Evolutionary conservation across 2,888 invertebrate species (phyloP).

Genomic region (Choreutis nemorana): DNA sequence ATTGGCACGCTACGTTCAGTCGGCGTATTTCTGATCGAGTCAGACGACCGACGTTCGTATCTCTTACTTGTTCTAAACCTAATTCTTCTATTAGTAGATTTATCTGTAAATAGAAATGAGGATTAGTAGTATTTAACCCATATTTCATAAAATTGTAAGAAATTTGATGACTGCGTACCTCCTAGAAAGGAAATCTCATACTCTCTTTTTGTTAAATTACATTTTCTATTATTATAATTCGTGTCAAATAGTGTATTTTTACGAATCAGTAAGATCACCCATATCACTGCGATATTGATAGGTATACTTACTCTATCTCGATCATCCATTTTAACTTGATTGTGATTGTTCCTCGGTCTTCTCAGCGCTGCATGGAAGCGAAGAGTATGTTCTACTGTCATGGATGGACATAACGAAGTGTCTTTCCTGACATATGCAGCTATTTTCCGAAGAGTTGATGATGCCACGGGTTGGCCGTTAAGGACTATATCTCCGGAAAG

Average conservation of each 20-base stretch:
- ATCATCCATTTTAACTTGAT: constrained; percentile 74
- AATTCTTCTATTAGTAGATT: constrained; percentile 90
- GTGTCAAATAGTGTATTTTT: too few relatives aligned
- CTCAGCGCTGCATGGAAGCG: constrained; percentile 82
- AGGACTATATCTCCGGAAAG: constrained; percentile 81
- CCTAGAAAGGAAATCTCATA: too few relatives aligned
- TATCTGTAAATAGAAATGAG: constrained; percentile 66
- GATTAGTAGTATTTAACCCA: not conserved
- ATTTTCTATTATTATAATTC: too few relatives aligned
- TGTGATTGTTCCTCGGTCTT: constrained; percentile 67
- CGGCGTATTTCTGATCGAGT: constrained; percentile 89
- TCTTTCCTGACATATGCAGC: constrained; percentile 81
- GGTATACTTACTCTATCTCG: constrained; percentile 70
- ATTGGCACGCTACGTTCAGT: constrained; percentile 88
- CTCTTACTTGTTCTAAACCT: constrained; percentile 87
- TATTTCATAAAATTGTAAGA: not conserved
- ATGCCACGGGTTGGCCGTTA: constrained; percentile 84
- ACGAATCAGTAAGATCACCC: too few relatives aligned
- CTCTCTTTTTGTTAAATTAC: too few relatives aligned
- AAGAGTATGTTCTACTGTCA: constrained; percentile 91
- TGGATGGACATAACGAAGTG: constrained; percentile 79
- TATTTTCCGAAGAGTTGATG: constrained; percentile 73
- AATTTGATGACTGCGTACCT: too few relatives aligned
- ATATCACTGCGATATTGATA: constrained; percentile 2
- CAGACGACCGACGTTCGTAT: constrained; percentile 84